Base-by-base conservation (phyloP, 2,797 vertebrate species). In the Neosalanx taihuensis region DNA sequence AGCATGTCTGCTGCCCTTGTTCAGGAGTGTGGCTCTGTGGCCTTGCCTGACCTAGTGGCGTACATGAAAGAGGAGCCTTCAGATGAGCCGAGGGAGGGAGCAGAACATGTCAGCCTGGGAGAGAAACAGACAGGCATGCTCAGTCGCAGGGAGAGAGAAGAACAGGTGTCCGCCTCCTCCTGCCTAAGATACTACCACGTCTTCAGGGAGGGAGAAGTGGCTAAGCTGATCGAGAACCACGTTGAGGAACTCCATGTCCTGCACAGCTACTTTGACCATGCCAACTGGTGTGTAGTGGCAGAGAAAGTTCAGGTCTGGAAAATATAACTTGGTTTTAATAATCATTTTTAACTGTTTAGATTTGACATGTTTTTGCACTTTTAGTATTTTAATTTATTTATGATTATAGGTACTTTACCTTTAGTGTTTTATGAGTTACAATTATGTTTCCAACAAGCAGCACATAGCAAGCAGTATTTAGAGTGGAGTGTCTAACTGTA, bases 31-130 rank as follows among this genome's bases (percentile, higher is more conserved):
- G 85, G 86, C 37, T 76, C 87, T 6, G 72, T 90, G 49, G 89
- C 91, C 73, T 92, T 95, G 81, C 91, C 93, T 30, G 93, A 95
- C 81, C 89, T 94, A 72, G 87, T 94, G 84, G 91, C 92, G 13
- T 64, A 84, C 82, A 83, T 90, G 84, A 86, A 86, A 75, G 89
- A 89, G 76, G 89, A 89, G 58, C 77, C 72, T 53, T 75, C 80
- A 13, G 82, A 76, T 37, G 79, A 62, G 35, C 67, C 70, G 51
- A 84, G 33, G 65, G 78, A 70, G 1, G 56, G 41, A 3, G 84
- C 82, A 73, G 67, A 75, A 0, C 70, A 77, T 0, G 67, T 29
- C 23, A 73, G 49, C 60, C 68, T 61, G 6, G 68, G 7, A 31
- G 77, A 62, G 57, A 67, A 71, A 13, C 20, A 70, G 68, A 84